Conservation (phyloP, 35 echinoderm and acorn worm genomes). For the Stichopus chloronotus region DNA sequence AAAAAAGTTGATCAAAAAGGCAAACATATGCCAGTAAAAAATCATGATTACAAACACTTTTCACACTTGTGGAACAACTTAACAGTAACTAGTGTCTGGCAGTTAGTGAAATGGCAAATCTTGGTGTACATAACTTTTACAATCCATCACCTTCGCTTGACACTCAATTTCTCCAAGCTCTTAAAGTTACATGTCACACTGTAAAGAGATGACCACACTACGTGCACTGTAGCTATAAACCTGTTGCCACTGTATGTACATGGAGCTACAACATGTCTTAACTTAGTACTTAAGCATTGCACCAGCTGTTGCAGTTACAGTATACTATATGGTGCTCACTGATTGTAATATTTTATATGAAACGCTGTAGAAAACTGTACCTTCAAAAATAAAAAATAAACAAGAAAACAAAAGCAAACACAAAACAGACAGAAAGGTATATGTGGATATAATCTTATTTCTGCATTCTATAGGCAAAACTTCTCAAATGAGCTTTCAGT, state of each 20-base stretch:
- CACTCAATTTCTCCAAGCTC: background rate
- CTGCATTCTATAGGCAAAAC: slow-evolving; percentile 11
- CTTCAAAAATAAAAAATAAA: slow-evolving; percentile 17
- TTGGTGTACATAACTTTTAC: slow-evolving; percentile 10
- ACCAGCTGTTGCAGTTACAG: slow-evolving; percentile 14
- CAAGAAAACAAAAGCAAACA: no score
- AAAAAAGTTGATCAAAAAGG: slow-evolving; percentile 1
- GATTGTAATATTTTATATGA: slow-evolving; percentile 17
- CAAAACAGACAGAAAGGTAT: background rate
- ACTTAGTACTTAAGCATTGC: background rate
- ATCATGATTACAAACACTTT: background rate
- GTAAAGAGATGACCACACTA: slow-evolving; percentile 3
- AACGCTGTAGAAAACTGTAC: background rate
- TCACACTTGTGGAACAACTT: background rate
- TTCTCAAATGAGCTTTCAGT: slow-evolving; percentile 2
- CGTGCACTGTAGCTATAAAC: slow-evolving; percentile 1
- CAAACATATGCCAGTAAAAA: slow-evolving; percentile 15
- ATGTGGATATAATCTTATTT: background rate
- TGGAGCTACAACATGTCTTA: background rate
- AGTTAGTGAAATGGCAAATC: slow-evolving; percentile 19
- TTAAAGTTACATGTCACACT: slow-evolving; percentile 10
- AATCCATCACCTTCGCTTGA: background rate
- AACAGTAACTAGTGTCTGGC: slow-evolving; percentile 11
- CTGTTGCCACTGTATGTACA: slow-evolving; percentile 8
- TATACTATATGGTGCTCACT: background rate